Conservation (phyloP, 1,140 invertebrate genomes). For the Anagrus nilaparvatae region DNA sequence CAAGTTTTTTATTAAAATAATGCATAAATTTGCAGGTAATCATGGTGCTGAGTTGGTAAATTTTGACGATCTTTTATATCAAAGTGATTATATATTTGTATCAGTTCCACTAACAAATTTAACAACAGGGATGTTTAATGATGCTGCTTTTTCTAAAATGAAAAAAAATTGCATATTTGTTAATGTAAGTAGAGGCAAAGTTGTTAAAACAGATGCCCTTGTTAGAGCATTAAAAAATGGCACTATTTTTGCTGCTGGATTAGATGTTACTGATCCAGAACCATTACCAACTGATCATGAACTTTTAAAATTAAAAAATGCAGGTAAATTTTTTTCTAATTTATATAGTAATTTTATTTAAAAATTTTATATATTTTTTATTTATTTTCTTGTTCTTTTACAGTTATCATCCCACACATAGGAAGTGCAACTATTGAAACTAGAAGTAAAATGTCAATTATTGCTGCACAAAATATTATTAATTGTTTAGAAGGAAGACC, state of each 20-base stretch:
- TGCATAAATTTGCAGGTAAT: constrained; percentile 45
- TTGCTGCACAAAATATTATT: constrained; percentile 72
- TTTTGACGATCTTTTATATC: constrained; percentile 55
- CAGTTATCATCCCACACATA: constrained; percentile 75
- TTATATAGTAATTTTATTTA: too few species aligned
- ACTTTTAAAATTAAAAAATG: constrained; percentile 67
- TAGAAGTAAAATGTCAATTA: constrained; percentile 63
- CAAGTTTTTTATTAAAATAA: too few species aligned
- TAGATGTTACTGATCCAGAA: constrained; percentile 86
- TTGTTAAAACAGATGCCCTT: constrained; percentile 68
- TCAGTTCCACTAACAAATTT: constrained; percentile 58
- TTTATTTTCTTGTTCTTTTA: too few species aligned
- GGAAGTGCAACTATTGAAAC: constrained; percentile 74
- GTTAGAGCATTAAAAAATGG: constrained; percentile 59
- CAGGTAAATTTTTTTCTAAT: too few species aligned
- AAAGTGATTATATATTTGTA: constrained; percentile 70
- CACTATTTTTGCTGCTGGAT: constrained; percentile 70
- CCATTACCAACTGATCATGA: constrained; percentile 69
- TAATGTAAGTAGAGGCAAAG: constrained; percentile 66
- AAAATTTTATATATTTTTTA: too few species aligned
- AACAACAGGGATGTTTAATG: constrained; percentile 63
- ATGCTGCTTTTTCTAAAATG: constrained; percentile 63
- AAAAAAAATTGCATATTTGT: constrained; percentile 67
- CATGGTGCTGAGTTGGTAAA: constrained; percentile 58
- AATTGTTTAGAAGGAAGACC: constrained; percentile 59